Percentiles rank a stretch among this genome's conserved stretches.
Evolutionary conservation across 2,888 invertebrate species (phyloP).

Genomic region (Thymelicus sylvestris): DNA sequence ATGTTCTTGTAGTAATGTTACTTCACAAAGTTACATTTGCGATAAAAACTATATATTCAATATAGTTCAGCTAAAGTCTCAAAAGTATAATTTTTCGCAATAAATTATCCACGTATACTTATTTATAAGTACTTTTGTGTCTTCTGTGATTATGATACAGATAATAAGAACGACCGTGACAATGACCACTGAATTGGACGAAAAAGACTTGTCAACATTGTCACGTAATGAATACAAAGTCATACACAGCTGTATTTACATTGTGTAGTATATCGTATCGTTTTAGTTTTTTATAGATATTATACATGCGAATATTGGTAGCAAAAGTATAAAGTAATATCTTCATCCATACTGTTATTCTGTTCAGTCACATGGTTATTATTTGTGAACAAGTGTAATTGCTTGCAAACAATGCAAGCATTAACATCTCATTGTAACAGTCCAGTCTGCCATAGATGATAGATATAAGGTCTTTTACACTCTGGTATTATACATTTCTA

Average conservation of each 20-base stretch:
- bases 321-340: neutral
- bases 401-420: too few species aligned
- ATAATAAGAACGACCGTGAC: slow-evolving; percentile 31
- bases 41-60: too few species aligned
- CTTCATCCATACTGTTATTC: neutral
- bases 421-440: too few species aligned
- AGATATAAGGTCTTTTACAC: too few species aligned
- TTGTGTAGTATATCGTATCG: neutral
- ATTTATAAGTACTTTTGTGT: too few species aligned
- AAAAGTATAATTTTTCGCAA: slow-evolving; percentile 1
- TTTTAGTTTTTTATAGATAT: neutral
- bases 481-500: too few species aligned
- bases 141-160: too few species aligned
- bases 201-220: slow-evolving; percentile 14
- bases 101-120: slow-evolving; percentile 30
- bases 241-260: slow-evolving; percentile 8
- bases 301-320: neutral
- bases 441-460: too few species aligned
- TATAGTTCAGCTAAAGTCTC: too few species aligned
- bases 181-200: slow-evolving; percentile 16
- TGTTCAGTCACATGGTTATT: too few species aligned
- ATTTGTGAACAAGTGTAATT: too few species aligned
- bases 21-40: too few species aligned
- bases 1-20: neutral
- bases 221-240: slow-evolving; percentile 2